A percentile compares a stretch with the other conserved stretches of the same genome.
These are phyloP conservation scores for Zootermopsis nevadensis DNA, from an alignment of 2,888 invertebrate species.

Conservation along the genomic window DNA sequence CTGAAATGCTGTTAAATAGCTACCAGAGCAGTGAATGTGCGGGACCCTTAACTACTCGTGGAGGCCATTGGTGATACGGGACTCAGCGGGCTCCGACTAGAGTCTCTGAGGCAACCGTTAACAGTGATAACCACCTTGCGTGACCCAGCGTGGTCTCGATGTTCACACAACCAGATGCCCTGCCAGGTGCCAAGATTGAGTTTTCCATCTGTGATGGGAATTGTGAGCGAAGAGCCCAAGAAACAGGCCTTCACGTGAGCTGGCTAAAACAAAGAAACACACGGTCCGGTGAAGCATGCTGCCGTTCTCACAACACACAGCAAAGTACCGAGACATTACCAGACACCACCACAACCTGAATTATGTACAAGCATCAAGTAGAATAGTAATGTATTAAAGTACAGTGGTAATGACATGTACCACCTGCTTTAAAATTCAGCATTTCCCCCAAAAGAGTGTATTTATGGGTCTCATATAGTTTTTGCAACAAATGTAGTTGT, in stretches of 20 bases:
- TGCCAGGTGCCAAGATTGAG: slow-evolving; percentile 97
- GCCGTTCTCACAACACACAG: too few relatives aligned
- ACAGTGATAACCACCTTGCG: slow-evolving; percentile 89
- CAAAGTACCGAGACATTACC: too few relatives aligned
- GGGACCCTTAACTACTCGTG: slow-evolving; percentile 82
- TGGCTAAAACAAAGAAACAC: slow-evolving; percentile 73
- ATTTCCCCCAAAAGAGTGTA: too few relatives aligned
- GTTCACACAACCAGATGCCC: slow-evolving; percentile 98
- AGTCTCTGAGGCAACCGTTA: slow-evolving; percentile 90
- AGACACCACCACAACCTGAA: too few relatives aligned
- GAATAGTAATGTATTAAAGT: too few relatives aligned
- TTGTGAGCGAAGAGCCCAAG: slow-evolving; percentile 93
- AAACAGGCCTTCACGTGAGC: slow-evolving; percentile 98
- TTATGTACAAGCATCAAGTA: too few relatives aligned
- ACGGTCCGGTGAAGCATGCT: too few relatives aligned
- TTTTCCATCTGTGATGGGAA: slow-evolving; percentile 96
- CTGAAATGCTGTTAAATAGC: neutral
- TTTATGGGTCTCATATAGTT: too few relatives aligned
- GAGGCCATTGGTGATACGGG: slow-evolving; percentile 88
- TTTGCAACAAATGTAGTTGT: too few relatives aligned
- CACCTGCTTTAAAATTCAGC: too few relatives aligned
- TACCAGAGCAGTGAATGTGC: slow-evolving; percentile 2
- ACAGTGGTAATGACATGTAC: too few relatives aligned
- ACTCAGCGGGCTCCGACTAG: slow-evolving; percentile 85
- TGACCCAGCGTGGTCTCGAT: slow-evolving; percentile 95